A percentile compares a stretch with the other conserved stretches of the same genome.
phyloP scores from a whole-genome alignment of 64 coral and sea anemone species.

The Dendronephthya gigantea region DNA sequence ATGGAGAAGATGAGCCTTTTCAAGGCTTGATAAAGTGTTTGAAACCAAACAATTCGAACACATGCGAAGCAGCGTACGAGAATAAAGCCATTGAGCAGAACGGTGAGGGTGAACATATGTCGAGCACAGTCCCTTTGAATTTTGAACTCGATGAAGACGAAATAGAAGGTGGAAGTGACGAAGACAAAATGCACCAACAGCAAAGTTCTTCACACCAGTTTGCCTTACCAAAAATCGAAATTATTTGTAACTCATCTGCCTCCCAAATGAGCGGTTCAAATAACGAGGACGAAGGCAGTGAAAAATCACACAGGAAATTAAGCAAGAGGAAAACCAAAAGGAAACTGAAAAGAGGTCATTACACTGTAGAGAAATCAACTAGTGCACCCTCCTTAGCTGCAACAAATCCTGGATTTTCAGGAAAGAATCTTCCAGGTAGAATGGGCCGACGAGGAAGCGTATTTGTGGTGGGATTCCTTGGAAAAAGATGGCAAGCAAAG shows the following conservation, averaged over 20 bases:
- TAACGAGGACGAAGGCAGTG: background rate
- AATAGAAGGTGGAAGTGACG: background rate
- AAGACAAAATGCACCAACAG: background rate
- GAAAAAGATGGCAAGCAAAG: conserved; percentile 4
- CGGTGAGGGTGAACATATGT: background rate
- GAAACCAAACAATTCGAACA: background rate
- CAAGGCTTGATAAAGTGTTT: background rate
- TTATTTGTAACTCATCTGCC: background rate
- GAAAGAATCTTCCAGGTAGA: background rate
- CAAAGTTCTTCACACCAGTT: background rate
- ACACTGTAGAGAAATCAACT: background rate
- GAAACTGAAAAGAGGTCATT: background rate
- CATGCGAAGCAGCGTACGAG: background rate
- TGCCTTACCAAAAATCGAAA: background rate
- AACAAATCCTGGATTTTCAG: background rate
- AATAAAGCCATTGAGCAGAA: background rate
- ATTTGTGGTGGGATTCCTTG: conserved; percentile 2
- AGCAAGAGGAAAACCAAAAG: background rate
- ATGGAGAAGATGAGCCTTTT: background rate
- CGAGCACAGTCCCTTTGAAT: background rate
- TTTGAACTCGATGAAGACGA: no score
- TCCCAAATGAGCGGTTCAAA: background rate
- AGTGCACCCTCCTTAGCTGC: background rate
- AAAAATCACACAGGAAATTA: background rate
- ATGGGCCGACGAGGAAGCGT: background rate